These are phyloP conservation scores for Cataglyphis albicans DNA, from an alignment of 2,888 invertebrate genomes.

Conservation along the genomic window DNA sequence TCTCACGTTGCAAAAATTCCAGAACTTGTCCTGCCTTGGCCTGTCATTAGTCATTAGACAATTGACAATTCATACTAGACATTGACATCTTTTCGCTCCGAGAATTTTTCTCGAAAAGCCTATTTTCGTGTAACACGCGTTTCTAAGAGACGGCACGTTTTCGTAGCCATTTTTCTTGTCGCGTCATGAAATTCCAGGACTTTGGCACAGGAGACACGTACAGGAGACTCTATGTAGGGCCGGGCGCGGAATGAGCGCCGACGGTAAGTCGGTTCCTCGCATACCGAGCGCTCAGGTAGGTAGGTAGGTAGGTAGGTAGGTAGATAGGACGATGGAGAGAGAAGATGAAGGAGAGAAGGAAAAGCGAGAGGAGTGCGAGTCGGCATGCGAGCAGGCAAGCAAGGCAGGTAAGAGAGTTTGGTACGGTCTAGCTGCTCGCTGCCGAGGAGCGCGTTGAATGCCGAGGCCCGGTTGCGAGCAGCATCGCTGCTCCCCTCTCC, in stretches of 20 bases:
- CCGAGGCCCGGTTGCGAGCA: conserved; percentile 63
- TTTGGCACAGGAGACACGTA: conserved; percentile 66
- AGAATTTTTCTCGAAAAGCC: not conserved
- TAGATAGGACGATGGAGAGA: conserved; percentile 40
- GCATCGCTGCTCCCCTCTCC: conserved; percentile 80
- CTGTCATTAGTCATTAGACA: not conserved
- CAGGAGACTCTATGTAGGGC: conserved; percentile 66
- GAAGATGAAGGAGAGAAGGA: conserved; percentile 48
- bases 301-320: conserved; percentile 56
- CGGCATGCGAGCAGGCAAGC: conserved; percentile 40
- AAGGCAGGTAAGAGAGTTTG: conserved; percentile 69
- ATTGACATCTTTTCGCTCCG: not conserved
- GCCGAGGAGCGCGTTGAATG: conserved; percentile 78
- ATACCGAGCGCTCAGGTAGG: conserved; percentile 79
- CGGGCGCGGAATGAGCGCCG: conserved; percentile 74
- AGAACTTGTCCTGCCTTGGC: not conserved
- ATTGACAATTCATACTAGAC: not conserved
- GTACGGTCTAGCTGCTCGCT: conserved; percentile 80
- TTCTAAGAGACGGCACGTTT: conserved; percentile 38
- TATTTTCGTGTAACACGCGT: not conserved
- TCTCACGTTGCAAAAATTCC: conserved; percentile 38
- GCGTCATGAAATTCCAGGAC: conserved; percentile 73
- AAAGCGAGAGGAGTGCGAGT: conserved; percentile 1
- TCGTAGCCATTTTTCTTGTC: conserved; percentile 58
- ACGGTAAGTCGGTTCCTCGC: conserved; percentile 79